Conservation (phyloP, 2,797 vertebrate species). For the Coracias cyanogaster region DNA sequence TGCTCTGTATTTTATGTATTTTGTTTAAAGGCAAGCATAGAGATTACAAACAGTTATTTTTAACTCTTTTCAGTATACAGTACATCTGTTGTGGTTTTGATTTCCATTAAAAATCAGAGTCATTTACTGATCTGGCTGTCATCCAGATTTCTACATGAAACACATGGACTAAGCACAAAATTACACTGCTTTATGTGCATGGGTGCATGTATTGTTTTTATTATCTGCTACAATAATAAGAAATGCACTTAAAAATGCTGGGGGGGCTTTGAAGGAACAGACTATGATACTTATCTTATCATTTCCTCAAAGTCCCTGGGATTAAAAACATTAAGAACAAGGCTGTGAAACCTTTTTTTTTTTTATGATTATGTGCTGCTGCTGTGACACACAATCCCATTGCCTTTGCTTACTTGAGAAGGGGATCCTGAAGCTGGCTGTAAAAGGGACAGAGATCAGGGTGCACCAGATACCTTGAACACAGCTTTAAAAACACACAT, state of each 20-base stretch:
- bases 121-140: constrained; percentile 66
- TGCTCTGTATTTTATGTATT: neutral
- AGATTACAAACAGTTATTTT: constrained; percentile 63
- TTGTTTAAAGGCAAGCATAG: constrained; percentile 42
- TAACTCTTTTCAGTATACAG: constrained; percentile 62
- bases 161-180: constrained; percentile 55
- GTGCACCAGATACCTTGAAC: neutral
- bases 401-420: neutral
- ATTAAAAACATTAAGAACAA: neutral
- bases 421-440: neutral
- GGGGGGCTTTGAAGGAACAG: neutral
- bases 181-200: neutral
- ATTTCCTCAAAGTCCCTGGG: neutral
- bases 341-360: neutral
- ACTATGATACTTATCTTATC: neutral
- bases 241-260: neutral
- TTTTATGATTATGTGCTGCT: neutral
- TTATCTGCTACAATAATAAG: constrained; percentile 14
- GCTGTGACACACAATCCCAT: neutral
- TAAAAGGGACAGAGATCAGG: neutral
- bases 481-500: neutral
- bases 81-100: constrained; percentile 68
- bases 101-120: constrained; percentile 60
- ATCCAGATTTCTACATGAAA: constrained; percentile 61
- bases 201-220: constrained; percentile 9